Base-by-base conservation (phyloP, 1,140 invertebrate species). In the Myzus persicae region DNA sequence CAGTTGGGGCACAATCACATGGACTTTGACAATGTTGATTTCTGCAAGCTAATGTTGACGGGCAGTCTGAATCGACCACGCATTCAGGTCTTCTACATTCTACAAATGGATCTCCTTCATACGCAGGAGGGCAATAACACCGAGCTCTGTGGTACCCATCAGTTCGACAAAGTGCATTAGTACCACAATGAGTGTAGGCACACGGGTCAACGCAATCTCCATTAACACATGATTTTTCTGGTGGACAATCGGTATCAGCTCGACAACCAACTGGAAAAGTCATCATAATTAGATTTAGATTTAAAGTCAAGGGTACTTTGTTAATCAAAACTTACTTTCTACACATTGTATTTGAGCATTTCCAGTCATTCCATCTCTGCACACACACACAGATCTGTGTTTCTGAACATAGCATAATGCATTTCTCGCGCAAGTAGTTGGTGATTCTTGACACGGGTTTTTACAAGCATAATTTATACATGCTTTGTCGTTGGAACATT, bases 401-500 rank as follows among this genome's bases (percentile, higher is more conserved):
- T 97, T 95, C 95, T 97, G 97, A 0, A 98, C 97, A 91, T 97
- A 96, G 95, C 98, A 99, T 93, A 97, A 96, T 6, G 98, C 97
- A 94, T 98, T 98, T 44, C 96, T 95, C 14, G 98, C 98, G 94
- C 98, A 99, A 90, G 96, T 96, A 94, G 96, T 96, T 0, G 96
- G 94, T 59, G 95, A 95, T 93, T 95, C 95, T 38, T 95, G 94
- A 94, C 98, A 99, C n/a, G 98, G 98, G 95, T 97, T 96, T 84
- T 96, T 95, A 94, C 98, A 99, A 92, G 95, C 96, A 93, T 97
- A 95, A 94, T 98, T 97, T 40, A 97, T 96, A 94, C 98, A 99
- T 24, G 98, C 97, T 94, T 98, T 97, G 94, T 98, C 97, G 94
- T 98, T 97, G 1, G 97, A 96, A 95, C 98, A 99, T n/a, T 99